phyloP scores from a whole-genome alignment of 1,140 invertebrate species.

The Ruditapes philippinarum region DNA sequence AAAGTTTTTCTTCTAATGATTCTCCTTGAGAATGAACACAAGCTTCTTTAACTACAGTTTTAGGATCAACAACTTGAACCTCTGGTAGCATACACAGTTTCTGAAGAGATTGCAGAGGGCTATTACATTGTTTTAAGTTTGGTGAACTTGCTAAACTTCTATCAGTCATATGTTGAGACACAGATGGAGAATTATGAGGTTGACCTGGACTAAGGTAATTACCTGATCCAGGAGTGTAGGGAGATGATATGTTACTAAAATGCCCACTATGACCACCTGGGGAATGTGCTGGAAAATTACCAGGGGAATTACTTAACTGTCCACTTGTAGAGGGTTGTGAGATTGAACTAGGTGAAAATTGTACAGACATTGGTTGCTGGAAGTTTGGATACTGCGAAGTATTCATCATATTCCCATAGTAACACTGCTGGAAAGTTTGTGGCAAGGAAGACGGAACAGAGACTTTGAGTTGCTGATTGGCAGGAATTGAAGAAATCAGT shows the following conservation, averaged over 20 bases:
- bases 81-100: conserved; percentile 85
- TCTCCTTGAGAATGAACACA: conserved; percentile 71
- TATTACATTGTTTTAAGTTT: background rate
- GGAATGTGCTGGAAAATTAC: conserved; percentile 37
- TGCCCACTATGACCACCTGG: conserved; percentile 57
- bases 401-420: conserved; percentile 32
- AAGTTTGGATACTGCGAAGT: conserved; percentile 21
- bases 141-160: background rate
- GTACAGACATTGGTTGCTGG: conserved; percentile 51
- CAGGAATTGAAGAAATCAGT: conserved; percentile 69
- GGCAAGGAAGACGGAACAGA: conserved; percentile 56
- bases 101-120: conserved; percentile 83
- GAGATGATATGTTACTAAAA: conserved; percentile 63
- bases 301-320: background rate
- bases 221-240: conserved; percentile 58
- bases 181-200: background rate
- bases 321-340: conserved; percentile 37
- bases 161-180: background rate
- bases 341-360: conserved; percentile 61
- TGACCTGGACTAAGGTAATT: conserved; percentile 60
- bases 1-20: background rate
- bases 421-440: conserved; percentile 25
- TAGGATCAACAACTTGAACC: conserved; percentile 84
- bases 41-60: conserved; percentile 85
- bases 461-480: conserved; percentile 73